These are phyloP conservation scores for Anadara kagoshimensis DNA, from an alignment of 1,140 invertebrate species.

Conservation along the genomic window DNA sequence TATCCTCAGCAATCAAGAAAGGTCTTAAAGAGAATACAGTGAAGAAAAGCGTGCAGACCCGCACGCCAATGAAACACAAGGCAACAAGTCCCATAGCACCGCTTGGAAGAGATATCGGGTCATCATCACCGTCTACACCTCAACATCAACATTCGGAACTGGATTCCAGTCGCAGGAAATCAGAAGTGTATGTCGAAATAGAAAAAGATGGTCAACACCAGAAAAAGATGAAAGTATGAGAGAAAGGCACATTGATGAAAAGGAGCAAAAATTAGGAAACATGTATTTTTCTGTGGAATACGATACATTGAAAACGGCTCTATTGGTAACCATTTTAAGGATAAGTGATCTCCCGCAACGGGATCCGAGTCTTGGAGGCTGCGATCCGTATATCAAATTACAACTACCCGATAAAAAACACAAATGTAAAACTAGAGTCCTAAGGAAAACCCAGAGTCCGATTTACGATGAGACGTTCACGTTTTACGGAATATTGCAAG, in stretches of 20 bases:
- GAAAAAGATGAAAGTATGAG: conserved; percentile 47
- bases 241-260: conserved; percentile 48
- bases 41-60: conserved; percentile 47
- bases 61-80: conserved; percentile 63
- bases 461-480: conserved; percentile 92
- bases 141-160: conserved; percentile 49
- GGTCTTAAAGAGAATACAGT: conserved; percentile 67
- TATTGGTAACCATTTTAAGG: conserved; percentile 92
- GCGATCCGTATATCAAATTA: conserved; percentile 91
- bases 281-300: conserved; percentile 85
- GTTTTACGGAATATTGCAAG: conserved; percentile 83
- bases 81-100: conserved; percentile 60
- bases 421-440: conserved; percentile 89
- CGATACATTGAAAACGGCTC: conserved; percentile 89
- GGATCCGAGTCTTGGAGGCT: conserved; percentile 79
- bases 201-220: conserved; percentile 75
- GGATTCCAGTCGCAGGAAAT: conserved; percentile 33
- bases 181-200: conserved; percentile 64
- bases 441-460: conserved; percentile 89
- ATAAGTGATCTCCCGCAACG: conserved; percentile 63
- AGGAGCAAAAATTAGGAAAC: conserved; percentile 81
- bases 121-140: conserved; percentile 42
- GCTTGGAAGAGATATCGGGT: conserved; percentile 34
- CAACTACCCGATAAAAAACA: conserved; percentile 90
- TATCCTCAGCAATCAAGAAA: conserved; percentile 71